These are phyloP conservation scores for Argyrosomus japonicus DNA, from an alignment of 2,113 vertebrate species.

Conservation along the genomic window DNA sequence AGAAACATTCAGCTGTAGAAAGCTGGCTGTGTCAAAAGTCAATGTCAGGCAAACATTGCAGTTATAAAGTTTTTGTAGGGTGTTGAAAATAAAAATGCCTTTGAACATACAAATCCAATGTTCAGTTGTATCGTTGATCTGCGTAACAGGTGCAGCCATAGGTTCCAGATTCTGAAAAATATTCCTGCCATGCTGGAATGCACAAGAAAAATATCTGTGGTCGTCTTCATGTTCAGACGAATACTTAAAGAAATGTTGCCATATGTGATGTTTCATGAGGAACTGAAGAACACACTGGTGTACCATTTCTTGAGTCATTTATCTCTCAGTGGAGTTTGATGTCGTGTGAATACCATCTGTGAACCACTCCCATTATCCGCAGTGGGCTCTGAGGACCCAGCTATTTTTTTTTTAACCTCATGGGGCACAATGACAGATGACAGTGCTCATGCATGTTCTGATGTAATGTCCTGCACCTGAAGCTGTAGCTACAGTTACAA, in stretches of 20 bases:
- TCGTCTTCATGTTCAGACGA: background rate
- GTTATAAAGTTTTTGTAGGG: background rate
- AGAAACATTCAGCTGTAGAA: background rate
- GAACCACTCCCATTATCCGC: constrained; percentile 10
- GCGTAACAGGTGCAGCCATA: background rate
- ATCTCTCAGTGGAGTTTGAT: constrained; percentile 17
- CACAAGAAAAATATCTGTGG: constrained; percentile 5
- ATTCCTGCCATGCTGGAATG: constrained; percentile 8
- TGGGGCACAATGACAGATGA: constrained; percentile 37
- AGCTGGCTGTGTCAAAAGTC: background rate
- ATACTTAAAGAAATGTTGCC: constrained; percentile 6
- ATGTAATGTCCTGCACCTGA: constrained; percentile 32
- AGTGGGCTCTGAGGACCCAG: background rate
- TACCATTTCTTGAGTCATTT: constrained; percentile 24
- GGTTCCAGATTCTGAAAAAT: background rate
- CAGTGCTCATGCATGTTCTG: background rate
- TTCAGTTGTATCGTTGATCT: constrained; percentile 1
- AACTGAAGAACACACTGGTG: background rate
- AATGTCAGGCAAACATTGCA: background rate
- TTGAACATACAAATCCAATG: background rate
- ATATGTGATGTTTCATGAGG: constrained; percentile 24
- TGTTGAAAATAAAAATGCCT: background rate
- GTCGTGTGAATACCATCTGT: constrained; percentile 38
- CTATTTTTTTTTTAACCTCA: constrained; percentile 22
- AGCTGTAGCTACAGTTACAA: background rate